phyloP scores from a whole-genome alignment of 92 coral and sea anemone genomes.

The Pocillopora grandis region DNA sequence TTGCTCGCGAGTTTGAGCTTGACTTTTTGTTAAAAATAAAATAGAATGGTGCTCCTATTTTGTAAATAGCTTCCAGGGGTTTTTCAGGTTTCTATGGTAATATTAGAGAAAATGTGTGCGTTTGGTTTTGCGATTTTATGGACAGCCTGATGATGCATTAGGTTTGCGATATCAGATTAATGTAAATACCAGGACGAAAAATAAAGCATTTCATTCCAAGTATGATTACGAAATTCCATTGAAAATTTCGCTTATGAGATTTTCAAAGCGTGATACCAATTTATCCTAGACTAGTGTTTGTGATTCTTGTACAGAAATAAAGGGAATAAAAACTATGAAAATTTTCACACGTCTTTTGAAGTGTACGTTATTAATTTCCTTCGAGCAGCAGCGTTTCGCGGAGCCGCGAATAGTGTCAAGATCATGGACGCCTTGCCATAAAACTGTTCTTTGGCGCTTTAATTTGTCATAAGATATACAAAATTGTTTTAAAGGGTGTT shows the following conservation, averaged over 20 bases:
- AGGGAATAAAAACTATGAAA: not conserved
- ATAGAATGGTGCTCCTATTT: not conserved
- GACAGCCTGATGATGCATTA: too few species aligned
- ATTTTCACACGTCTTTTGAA: not conserved
- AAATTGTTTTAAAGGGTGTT: too few species aligned
- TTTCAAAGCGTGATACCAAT: not conserved
- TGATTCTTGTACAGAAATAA: not conserved
- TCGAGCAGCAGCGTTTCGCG: too few species aligned
- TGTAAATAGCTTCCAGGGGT: not conserved
- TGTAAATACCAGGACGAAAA: too few species aligned
- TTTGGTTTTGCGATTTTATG: too few species aligned
- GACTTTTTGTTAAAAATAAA: not conserved
- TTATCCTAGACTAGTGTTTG: not conserved
- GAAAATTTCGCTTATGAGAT: not conserved
- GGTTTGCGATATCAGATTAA: too few species aligned
- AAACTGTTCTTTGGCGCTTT: too few species aligned
- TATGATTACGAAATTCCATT: not conserved
- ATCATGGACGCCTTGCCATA: too few species aligned
- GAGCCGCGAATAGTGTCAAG: too few species aligned
- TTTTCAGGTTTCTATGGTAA: not conserved
- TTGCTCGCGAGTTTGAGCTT: constrained; percentile 67
- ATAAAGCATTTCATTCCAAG: not conserved
- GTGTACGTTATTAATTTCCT: not conserved
- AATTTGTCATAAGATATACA: too few species aligned
- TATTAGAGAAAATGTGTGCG: not conserved